Base-by-base conservation (phyloP, 2,888 invertebrate species). In the Tyria jacobaeae region DNA sequence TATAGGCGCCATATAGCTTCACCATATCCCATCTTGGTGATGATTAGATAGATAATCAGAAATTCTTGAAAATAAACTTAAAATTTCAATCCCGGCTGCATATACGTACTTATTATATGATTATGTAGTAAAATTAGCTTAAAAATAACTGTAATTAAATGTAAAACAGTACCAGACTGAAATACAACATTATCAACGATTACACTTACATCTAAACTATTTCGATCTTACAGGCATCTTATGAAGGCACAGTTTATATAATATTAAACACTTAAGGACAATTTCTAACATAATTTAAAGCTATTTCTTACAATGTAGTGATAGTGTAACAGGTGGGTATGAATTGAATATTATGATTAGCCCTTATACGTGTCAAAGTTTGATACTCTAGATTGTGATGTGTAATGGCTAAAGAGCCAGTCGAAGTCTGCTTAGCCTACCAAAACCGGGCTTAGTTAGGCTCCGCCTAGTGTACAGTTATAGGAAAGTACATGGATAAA, bases 281-380 rank as follows among this genome's bases (percentile, higher is more conserved):
- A 27, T 14, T 27, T 44, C 12, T 24, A 61, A 60, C 60, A 57
- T 44, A 55, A 2, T 39, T 76, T 75, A 75, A 75, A 74, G 76
- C 74, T 75, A 50, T 44, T 63, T 51, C 44, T 59, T 64, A 53
- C 31, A 64, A 57, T 65, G 57, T 64, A 60, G 47, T 75, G 73
- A 74, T 64, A 48, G 37, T 61, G 21, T 50, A 53, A 62, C 24
- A 76, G 76, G 74, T 74, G 74, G 76, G 55, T 24, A 53, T 21
- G 41, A 15, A 14, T 57, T 50, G 35, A 39, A 10, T 35, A 9
- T 49, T 55, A 56, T 47, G 60, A 69, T 60, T 51, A 55, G 50
- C 51, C 27, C 58, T 21, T 27, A 35, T 21, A 14, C 21, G 21
- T 34, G 21, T 34, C 17, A 21, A 10, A 10, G 21, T 2, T 31